These are phyloP conservation scores for Montipora sp. DNA, from an alignment of 64 coral and sea anemone genomes.

Conservation along the genomic window DNA sequence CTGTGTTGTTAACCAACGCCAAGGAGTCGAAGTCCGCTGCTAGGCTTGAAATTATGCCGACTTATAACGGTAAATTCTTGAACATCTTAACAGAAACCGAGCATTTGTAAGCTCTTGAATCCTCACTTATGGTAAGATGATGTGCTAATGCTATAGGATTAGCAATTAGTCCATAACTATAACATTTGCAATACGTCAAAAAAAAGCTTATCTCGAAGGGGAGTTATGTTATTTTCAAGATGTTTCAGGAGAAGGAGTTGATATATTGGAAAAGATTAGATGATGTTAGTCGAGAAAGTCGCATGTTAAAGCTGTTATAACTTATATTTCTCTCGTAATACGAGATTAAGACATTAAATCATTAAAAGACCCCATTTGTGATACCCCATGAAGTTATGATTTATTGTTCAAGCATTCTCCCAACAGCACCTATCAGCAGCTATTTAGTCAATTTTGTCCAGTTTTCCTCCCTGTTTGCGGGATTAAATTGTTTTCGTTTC, in stretches of 20 bases:
- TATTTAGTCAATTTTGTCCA: conserved; percentile 37
- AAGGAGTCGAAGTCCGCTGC: neutral
- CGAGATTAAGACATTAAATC: conserved; percentile 18
- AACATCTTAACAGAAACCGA: neutral
- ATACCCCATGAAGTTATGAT: conserved; percentile 24
- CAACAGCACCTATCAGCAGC: conserved; percentile 43
- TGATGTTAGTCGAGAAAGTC: neutral
- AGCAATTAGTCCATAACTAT: conserved; percentile 15
- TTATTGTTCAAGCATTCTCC: conserved; percentile 11
- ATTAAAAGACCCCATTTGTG: conserved; percentile 4
- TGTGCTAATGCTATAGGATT: conserved; percentile 43
- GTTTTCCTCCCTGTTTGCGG: conserved; percentile 41
- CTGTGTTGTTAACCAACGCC: neutral
- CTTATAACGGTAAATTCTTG: neutral
- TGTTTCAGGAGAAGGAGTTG: conserved; percentile 7
- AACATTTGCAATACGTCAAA: conserved; percentile 44
- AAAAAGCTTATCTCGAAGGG: conserved; percentile 22
- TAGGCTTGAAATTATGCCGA: neutral
- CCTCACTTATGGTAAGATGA: neutral
- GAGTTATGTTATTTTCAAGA: conserved; percentile 24
- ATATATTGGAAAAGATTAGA: conserved; percentile 8
- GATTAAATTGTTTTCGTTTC: conserved; percentile 54
- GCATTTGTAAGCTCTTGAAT: conserved; percentile 8
- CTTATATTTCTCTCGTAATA: conserved; percentile 10
- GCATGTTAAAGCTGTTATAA: conserved; percentile 14